phyloP scores from a whole-genome alignment of 2,888 invertebrate genomes.

The Antitype chi region DNA sequence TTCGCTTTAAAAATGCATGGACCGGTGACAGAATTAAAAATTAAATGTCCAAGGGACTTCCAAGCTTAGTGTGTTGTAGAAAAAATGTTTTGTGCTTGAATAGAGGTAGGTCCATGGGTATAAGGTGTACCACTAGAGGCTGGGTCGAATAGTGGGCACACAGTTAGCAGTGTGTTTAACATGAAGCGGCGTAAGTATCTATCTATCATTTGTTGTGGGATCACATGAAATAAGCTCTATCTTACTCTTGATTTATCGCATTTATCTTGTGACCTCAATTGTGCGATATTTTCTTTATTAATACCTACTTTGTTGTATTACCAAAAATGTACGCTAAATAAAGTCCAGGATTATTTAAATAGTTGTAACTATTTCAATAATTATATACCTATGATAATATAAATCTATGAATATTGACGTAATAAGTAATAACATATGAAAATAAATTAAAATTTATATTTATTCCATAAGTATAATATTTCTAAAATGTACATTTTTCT shows the following conservation, averaged over 20 bases:
- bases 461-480: background rate
- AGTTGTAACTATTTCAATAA: background rate
- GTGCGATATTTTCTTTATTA: slow-evolving; percentile 30
- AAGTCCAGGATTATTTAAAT: background rate
- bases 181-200: slow-evolving; percentile 83
- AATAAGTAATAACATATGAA: background rate
- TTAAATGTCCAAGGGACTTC: slow-evolving; percentile 76
- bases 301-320: no score
- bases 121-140: slow-evolving; percentile 77
- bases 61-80: slow-evolving; percentile 89
- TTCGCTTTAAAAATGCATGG: slow-evolving; percentile 86
- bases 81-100: slow-evolving; percentile 81
- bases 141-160: slow-evolving; percentile 80
- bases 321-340: background rate
- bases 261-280: slow-evolving; percentile 79
- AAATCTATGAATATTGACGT: background rate
- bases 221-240: slow-evolving; percentile 81
- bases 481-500: background rate
- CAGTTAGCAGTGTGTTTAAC: slow-evolving; percentile 77
- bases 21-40: slow-evolving; percentile 83
- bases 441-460: background rate
- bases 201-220: slow-evolving; percentile 86
- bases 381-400: background rate
- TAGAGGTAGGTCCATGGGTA: slow-evolving; percentile 77
- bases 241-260: slow-evolving; percentile 82